Percentiles rank a stretch among this genome's conserved stretches.
Evolutionary conservation across 2,888 invertebrate species (phyloP).

Genomic region (Timema cristinae): DNA sequence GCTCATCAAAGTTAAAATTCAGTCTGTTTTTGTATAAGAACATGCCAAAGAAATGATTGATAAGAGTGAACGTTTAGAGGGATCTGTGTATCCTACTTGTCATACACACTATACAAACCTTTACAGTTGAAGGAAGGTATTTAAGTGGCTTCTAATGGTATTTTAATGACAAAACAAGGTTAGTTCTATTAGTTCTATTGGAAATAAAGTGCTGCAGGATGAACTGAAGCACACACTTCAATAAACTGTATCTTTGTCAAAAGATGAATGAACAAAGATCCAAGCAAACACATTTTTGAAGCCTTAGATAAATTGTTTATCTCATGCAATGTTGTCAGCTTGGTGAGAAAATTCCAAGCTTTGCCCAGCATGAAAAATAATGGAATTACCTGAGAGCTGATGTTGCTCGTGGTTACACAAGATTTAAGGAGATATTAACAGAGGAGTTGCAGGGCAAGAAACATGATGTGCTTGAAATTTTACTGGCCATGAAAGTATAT

Average conservation of each 20-base stretch:
- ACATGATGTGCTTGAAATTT: not conserved
- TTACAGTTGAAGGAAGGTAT: not conserved
- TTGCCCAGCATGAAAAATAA: not conserved
- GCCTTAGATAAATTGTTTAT: not conserved
- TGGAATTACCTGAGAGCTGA: not conserved
- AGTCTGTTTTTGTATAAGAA: not conserved
- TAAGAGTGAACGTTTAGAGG: not conserved
- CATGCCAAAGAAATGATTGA: not conserved
- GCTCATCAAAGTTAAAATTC: not conserved
- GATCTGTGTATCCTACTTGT: not conserved
- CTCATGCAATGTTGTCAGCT: not conserved
- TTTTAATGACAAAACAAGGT: not conserved
- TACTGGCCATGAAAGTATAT: not conserved
- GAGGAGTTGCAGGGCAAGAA: not conserved
- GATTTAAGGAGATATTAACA: not conserved
- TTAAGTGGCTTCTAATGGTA: not conserved
- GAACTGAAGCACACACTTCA: too few relatives aligned
- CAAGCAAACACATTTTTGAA: not conserved
- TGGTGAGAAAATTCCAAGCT: not conserved
- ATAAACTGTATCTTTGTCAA: not conserved
- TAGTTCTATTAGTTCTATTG: too few relatives aligned
- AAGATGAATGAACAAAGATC: not conserved
- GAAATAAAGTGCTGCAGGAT: not conserved
- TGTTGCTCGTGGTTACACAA: not conserved
- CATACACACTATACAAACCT: not conserved